Conservation (phyloP, 2,888 invertebrate species). For the Drosophila mimica region DNA sequence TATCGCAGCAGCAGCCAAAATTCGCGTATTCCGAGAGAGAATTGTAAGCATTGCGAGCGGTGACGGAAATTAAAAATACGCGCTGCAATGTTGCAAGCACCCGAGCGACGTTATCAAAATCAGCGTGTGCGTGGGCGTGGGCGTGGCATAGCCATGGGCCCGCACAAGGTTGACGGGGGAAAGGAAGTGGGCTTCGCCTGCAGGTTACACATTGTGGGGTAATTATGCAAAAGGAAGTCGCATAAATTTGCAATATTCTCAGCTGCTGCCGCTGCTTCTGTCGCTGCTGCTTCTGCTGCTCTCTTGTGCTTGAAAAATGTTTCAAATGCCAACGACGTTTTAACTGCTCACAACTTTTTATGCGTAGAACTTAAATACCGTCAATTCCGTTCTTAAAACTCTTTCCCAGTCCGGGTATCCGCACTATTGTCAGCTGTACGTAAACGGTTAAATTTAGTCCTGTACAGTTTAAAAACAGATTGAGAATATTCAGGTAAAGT, state of each 20-base stretch:
- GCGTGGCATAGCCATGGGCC: constrained; percentile 18
- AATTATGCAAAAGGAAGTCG: constrained; percentile 80
- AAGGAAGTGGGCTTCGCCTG: constrained; percentile 27
- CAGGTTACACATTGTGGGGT: constrained; percentile 68
- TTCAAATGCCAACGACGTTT: constrained; percentile 80
- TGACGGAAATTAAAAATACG: constrained; percentile 80
- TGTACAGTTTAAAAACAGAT: neutral
- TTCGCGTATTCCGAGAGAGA: constrained; percentile 62
- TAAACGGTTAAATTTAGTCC: neutral
- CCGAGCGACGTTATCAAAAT: constrained; percentile 78
- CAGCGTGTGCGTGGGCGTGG: constrained; percentile 57
- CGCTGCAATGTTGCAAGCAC: constrained; percentile 79
- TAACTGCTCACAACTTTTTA: constrained; percentile 76
- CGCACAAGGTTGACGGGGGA: neutral
- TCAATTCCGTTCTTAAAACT: constrained; percentile 52
- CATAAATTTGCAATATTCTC: constrained; percentile 80
- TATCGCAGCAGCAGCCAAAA: constrained; percentile 69
- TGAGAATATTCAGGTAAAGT: neutral
- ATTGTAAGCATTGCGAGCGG: constrained; percentile 48
- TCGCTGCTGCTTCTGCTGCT: constrained; percentile 13
- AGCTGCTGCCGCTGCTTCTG: constrained; percentile 33
- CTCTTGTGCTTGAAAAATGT: constrained; percentile 52
- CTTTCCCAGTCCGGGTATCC: constrained; percentile 9
- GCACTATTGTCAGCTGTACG: neutral
- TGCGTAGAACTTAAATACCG: constrained; percentile 59